phyloP scores from a whole-genome alignment of 2,797 vertebrate species.

The Rhinichthys osculus region DNA sequence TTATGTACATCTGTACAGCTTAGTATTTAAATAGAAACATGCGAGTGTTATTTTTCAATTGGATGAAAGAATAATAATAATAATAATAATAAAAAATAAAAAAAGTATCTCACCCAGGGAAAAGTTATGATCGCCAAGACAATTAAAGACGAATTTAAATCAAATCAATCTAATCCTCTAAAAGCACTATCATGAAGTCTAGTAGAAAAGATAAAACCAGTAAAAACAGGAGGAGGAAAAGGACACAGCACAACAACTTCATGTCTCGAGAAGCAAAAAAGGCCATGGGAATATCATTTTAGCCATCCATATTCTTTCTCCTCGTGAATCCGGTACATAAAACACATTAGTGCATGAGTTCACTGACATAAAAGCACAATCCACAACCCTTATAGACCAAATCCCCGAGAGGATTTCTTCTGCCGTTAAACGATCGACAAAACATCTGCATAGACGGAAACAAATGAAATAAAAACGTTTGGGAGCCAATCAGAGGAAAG shows the following conservation, averaged over 20 bases:
- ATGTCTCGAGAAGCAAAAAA: constrained; percentile 30
- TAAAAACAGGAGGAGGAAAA: constrained; percentile 65
- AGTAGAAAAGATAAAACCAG: constrained; percentile 60
- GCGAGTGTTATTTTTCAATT: constrained; percentile 80
- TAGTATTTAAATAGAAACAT: constrained; percentile 87
- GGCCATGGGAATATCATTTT: constrained; percentile 25
- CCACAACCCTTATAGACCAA: background rate
- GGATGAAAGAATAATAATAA: constrained; percentile 62
- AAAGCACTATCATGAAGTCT: constrained; percentile 70
- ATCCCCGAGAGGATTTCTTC: background rate
- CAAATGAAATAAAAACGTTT: constrained; percentile 68
- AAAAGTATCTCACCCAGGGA: constrained; percentile 80
- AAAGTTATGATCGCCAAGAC: constrained; percentile 77
- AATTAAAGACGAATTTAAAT: constrained; percentile 75
- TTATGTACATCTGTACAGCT: constrained; percentile 85
- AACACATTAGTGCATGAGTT: constrained; percentile 54
- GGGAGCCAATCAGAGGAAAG: constrained; percentile 73
- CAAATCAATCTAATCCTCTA: constrained; percentile 71
- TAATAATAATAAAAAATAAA: background rate
- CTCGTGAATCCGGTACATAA: constrained; percentile 16
- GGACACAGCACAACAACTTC: constrained; percentile 53
- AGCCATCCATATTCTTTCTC: constrained; percentile 22
- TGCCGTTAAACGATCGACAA: too few relatives aligned
- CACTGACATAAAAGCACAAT: constrained; percentile 27
- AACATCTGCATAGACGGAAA: constrained; percentile 55